Evolutionary conservation across 30 jellyfish, hydroid and myxozoan species (phyloP).

Genomic region (Aurelia sp.): DNA sequence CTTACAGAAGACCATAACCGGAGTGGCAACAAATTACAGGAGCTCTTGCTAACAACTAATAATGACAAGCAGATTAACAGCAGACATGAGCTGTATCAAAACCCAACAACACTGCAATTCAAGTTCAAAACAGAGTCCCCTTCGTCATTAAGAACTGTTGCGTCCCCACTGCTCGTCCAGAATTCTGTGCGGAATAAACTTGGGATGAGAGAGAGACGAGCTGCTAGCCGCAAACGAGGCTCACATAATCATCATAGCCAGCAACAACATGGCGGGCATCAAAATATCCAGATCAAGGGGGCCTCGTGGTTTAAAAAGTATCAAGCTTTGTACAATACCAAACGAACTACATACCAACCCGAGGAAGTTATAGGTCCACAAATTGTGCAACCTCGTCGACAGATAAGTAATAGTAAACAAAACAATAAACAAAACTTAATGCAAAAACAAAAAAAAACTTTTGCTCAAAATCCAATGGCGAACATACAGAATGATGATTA

Average conservation of each 20-base stretch:
- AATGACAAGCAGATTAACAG: constrained; percentile 45
- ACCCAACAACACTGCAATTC: constrained; percentile 44
- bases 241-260: background rate
- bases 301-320: constrained; percentile 55
- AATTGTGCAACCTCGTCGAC: too few species aligned
- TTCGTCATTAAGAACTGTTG: constrained; percentile 51
- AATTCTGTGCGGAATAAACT: constrained; percentile 30
- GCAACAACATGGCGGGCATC: background rate
- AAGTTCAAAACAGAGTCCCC: constrained; percentile 71
- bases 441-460: too few species aligned
- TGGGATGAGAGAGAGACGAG: background rate
- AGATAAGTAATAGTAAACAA: too few species aligned
- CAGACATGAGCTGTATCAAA: constrained; percentile 59
- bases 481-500: constrained; percentile 1
- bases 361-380: too few species aligned
- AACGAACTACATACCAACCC: too few species aligned
- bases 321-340: constrained; percentile 22
- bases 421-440: too few species aligned
- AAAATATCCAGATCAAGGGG: constrained; percentile 5
- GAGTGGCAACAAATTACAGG: constrained; percentile 5
- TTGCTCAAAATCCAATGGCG: too few species aligned
- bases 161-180: constrained; percentile 67
- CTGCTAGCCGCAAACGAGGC: constrained; percentile 7
- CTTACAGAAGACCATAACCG: background rate
- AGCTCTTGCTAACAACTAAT: constrained; percentile 33